Percentiles rank a stretch among this genome's conserved stretches.
These are phyloP conservation scores for Riparia riparia DNA, from an alignment of 2,113 vertebrate genomes.

Conservation along the genomic window DNA sequence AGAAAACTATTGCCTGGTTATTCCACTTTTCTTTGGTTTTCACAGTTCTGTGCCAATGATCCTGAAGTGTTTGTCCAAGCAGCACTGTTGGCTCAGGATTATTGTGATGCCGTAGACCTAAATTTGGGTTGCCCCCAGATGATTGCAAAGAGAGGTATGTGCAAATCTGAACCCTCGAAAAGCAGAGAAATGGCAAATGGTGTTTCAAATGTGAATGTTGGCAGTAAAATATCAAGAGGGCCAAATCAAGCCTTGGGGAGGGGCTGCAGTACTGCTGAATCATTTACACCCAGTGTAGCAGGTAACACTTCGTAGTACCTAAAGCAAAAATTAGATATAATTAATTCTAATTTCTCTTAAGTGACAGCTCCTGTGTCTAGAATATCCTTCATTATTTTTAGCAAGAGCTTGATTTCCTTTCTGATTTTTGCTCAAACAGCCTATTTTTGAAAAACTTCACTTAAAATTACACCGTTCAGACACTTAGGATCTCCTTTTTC, in stretches of 20 bases:
- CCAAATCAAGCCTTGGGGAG: not conserved
- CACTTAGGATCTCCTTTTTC: not conserved
- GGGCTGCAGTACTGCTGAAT: not conserved
- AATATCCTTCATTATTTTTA: not conserved
- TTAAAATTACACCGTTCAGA: not conserved
- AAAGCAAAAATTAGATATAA: not conserved
- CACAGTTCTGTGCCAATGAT: conserved; percentile 97
- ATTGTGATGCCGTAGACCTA: conserved; percentile 94
- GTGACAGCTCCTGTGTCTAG: not conserved
- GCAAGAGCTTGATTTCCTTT: not conserved
- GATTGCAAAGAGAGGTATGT: conserved; percentile 95
- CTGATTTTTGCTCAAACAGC: not conserved
- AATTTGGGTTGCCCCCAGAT: conserved; percentile 97
- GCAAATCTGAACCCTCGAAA: not conserved
- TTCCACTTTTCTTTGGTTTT: conserved; percentile 26
- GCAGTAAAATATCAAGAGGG: not conserved
- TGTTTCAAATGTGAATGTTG: not conserved
- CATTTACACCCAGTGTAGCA: not conserved
- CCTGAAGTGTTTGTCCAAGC: conserved; percentile 95
- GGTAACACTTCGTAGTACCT: not conserved
- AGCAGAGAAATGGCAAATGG: not conserved
- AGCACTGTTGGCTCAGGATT: conserved; percentile 90
- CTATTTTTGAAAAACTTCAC: not conserved
- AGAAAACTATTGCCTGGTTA: not conserved
- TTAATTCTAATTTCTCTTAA: not conserved